These are phyloP conservation scores for Neotoxoptera formosana DNA, from an alignment of 1,140 invertebrate genomes.

Conservation along the genomic window DNA sequence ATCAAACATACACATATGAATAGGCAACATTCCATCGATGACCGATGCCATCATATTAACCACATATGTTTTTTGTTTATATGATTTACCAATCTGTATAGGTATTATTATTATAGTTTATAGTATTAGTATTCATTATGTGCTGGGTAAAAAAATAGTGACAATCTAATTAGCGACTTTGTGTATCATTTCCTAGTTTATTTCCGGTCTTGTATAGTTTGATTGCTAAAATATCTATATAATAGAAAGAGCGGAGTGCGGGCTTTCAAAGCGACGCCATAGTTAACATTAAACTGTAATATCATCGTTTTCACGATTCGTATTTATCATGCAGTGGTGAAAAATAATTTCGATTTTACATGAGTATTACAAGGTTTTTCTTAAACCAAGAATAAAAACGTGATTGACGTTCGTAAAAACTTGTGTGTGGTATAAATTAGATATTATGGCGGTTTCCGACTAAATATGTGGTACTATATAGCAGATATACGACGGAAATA, in stretches of 20 bases:
- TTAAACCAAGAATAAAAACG: neutral
- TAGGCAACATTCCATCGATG: neutral
- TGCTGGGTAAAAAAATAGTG: neutral
- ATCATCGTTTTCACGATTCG: neutral
- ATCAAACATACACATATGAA: neutral
- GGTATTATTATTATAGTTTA: neutral
- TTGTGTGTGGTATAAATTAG: neutral
- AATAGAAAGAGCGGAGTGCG: neutral
- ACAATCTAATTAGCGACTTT: neutral
- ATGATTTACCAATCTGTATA: neutral
- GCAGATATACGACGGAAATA: neutral
- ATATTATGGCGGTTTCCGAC: neutral
- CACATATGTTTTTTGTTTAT: neutral
- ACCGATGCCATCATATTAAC: neutral
- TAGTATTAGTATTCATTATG: neutral
- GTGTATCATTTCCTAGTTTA: neutral
- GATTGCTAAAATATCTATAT: neutral
- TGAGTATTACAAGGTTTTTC: neutral
- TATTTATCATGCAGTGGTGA: neutral
- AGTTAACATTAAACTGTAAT: neutral
- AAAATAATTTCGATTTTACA: neutral
- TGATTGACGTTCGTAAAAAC: neutral
- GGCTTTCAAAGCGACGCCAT: neutral
- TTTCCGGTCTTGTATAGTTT: neutral
- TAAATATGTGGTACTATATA: neutral